phyloP scores from a whole-genome alignment of 2,888 invertebrate genomes.

The Heliconius ismenius region DNA sequence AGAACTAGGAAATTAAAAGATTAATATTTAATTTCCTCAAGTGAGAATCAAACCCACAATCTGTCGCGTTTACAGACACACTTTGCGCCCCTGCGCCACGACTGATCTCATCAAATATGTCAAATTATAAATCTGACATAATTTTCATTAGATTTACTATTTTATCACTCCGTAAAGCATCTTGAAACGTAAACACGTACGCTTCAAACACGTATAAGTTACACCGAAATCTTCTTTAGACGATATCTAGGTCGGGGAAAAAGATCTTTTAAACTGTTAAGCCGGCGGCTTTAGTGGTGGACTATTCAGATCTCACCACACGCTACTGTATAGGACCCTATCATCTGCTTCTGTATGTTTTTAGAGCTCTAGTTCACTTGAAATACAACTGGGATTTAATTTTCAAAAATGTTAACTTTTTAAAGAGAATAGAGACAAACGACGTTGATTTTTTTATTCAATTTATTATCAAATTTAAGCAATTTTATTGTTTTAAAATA shows the following conservation, averaged over 20 bases:
- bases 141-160: not conserved
- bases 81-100: too few species aligned
- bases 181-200: not conserved
- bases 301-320: constrained; percentile 45
- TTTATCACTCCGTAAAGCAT: not conserved
- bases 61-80: too few species aligned
- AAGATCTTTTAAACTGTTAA: constrained; percentile 52
- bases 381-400: constrained; percentile 3
- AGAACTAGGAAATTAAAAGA: too few species aligned
- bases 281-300: constrained; percentile 47
- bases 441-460: too few species aligned
- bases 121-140: not conserved
- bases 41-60: too few species aligned
- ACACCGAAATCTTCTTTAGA: constrained; percentile 29
- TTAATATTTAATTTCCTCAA: too few species aligned
- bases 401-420: not conserved
- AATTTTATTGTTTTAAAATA: not conserved
- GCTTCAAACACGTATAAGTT: constrained; percentile 22
- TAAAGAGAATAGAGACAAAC: not conserved
- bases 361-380: not conserved
- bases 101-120: too few species aligned
- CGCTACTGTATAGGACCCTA: constrained; percentile 2
- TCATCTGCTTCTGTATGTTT: constrained; percentile 10
- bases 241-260: constrained; percentile 47
- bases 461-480: not conserved